These are phyloP conservation scores for Caenorhabditis sp. DNA, from an alignment of 2,888 invertebrate species.

Conservation along the genomic window DNA sequence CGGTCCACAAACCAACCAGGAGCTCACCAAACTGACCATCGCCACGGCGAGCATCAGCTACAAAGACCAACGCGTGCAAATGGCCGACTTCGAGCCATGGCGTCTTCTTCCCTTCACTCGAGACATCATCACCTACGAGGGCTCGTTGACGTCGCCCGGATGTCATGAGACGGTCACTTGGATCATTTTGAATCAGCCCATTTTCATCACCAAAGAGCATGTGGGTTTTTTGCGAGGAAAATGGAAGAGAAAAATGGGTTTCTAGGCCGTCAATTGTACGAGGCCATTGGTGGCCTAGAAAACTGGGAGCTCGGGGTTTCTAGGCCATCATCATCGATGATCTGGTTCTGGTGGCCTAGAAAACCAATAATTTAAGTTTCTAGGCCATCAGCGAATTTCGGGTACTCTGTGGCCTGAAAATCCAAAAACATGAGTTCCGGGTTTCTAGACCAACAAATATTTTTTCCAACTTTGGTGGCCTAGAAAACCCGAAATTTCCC, in stretches of 20 bases:
- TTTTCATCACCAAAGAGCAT: conserved; percentile 96
- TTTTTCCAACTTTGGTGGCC: not conserved
- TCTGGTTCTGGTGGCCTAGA: not conserved
- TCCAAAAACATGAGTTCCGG: not conserved
- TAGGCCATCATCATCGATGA: too few species aligned
- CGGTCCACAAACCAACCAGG: conserved; percentile 74
- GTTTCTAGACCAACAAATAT: not conserved
- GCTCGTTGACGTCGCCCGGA: conserved; percentile 94
- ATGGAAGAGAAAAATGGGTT: not conserved
- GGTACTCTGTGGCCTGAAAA: too few species aligned
- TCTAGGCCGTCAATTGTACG: too few species aligned
- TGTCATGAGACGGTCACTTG: conserved; percentile 88
- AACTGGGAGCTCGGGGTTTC: too few species aligned
- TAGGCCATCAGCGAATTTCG: not conserved
- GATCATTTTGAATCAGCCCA: conserved; percentile 97
- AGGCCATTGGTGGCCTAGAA: too few species aligned
- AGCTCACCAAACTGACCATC: conserved; percentile 74
- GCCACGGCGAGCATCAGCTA: conserved; percentile 70
- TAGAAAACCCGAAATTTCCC: not conserved
- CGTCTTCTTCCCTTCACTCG: conserved; percentile 73
- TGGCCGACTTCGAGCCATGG: conserved; percentile 77
- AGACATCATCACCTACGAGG: conserved; percentile 84
- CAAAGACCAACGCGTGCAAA: conserved; percentile 71
- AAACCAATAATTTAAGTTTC: not conserved
- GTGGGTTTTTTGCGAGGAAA: conserved; percentile 85